Percentiles rank a stretch among this genome's conserved stretches.
Conservation (phyloP, 37 sponge, comb jelly and placozoan genomes). For the Spongia lamella region DNA sequence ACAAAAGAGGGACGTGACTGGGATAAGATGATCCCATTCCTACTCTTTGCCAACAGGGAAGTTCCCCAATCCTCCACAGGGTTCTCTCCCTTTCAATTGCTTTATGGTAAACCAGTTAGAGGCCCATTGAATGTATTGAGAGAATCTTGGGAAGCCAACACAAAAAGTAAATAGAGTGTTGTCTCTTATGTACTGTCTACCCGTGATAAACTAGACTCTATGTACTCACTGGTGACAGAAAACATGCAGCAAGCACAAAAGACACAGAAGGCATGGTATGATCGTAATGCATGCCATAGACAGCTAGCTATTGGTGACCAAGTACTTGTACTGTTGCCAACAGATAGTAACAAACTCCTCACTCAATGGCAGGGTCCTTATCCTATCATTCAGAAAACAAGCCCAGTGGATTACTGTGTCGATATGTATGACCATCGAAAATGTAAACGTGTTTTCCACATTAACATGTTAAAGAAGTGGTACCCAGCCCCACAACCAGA, state of each 20-base stretch:
- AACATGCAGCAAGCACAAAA: constrained; percentile 3
- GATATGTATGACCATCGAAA: too few species aligned
- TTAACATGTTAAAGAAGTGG: too few species aligned
- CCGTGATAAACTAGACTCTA: not conserved
- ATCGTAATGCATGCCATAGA: constrained; percentile 10
- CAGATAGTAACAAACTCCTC: not conserved
- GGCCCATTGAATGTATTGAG: constrained; percentile 5
- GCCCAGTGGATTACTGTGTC: too few species aligned
- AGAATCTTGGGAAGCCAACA: not conserved
- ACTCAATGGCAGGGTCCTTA: constrained; percentile 9
- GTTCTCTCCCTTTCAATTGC: not conserved
- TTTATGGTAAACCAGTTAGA: constrained; percentile 7
- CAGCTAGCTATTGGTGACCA: not conserved
- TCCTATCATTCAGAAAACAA: not conserved
- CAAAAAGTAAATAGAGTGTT: not conserved
- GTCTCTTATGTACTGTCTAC: constrained; percentile 5
- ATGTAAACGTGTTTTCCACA: too few species aligned
- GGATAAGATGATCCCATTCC: constrained; percentile 8
- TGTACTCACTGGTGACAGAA: not conserved
- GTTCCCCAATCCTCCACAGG: constrained; percentile 4
- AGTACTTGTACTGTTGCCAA: constrained; percentile 3
- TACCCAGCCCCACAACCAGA: too few species aligned
- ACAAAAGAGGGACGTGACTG: constrained; percentile 16
- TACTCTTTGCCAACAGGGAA: not conserved
- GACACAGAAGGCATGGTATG: constrained; percentile 16